Base-by-base conservation (phyloP, 1,140 invertebrate species). In the Ooceraea biroi region DNA sequence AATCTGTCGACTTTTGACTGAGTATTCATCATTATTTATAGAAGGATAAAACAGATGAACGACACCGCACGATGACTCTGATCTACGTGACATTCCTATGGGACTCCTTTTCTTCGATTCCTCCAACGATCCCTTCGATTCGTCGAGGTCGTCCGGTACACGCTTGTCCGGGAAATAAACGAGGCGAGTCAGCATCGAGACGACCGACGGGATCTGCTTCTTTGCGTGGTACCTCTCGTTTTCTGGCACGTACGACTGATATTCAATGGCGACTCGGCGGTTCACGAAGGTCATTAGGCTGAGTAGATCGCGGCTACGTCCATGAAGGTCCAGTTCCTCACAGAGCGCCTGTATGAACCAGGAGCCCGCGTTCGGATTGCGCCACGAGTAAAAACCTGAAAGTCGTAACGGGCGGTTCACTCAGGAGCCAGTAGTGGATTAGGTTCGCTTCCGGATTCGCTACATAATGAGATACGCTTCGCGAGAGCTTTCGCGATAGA, bases 341-440 rank as follows among this genome's bases (percentile, higher is more conserved):
- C 95, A 96, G 10, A 98, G 90, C 0, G 96, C 95, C 92, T 98
- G 97, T 48, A 98, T 96, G 90, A 97, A 97, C 97, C 97, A 98
- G 0, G 97, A 97, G 1, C 96, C 96, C 46, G 94, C 94, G 11
- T 95, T 95, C 5, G 95, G 95, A 90, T 97, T 97, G 46, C 97
- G 94, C 95, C 97, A 97, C 0, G 97, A 97, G 86, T 95, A 97
- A 91, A 95, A 96, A 73, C 96, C 96, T 96, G 82, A 72, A 87
- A 88, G 30, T 48, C 77, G 82, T 66, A 82, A 48, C 25, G 69
- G 36, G 78, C 66, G 25, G 36, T 84, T 84, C 74, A 82, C 27
- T 76, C 41, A 22, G 27, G 48, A 22, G 63, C 14, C 27, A 22
- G 44, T 52, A 63, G 69, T 76, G 57, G 14, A 82, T 74, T 82